Evolutionary conservation across 2,113 vertebrate genomes (phyloP).

Genomic region (Leuciscus idus): DNA sequence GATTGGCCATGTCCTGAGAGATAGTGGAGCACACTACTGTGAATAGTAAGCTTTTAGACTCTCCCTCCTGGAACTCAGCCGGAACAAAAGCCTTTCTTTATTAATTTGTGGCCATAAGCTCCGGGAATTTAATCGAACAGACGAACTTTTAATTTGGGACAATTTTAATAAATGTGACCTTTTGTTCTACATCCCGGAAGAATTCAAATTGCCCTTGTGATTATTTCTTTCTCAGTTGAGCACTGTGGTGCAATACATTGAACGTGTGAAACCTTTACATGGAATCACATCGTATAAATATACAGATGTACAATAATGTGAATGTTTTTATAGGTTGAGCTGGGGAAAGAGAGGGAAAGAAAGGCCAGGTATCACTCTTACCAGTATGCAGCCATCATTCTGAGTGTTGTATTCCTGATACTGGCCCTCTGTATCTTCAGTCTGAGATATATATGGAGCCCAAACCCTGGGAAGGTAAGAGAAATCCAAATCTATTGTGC

Average conservation of each 20-base stretch:
- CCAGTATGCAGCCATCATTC: constrained; percentile 69
- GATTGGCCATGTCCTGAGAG: constrained; percentile 65
- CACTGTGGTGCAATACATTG: constrained; percentile 13
- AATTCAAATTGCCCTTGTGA: constrained; percentile 52
- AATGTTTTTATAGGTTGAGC: constrained; percentile 67
- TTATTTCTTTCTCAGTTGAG: constrained; percentile 45
- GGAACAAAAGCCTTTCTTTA: constrained; percentile 76
- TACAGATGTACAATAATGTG: background rate
- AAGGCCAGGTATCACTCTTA: constrained; percentile 62
- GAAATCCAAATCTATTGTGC: background rate
- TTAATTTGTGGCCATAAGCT: constrained; percentile 76
- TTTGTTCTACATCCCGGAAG: constrained; percentile 58
- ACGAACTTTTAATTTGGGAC: constrained; percentile 71
- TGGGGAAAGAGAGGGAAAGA: constrained; percentile 72
- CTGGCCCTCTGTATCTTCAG: constrained; percentile 72
- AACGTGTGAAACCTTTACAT: background rate
- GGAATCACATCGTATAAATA: constrained; percentile 9
- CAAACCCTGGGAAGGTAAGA: constrained; percentile 74
- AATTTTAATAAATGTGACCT: constrained; percentile 75
- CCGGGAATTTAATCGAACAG: constrained; percentile 70
- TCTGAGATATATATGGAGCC: constrained; percentile 73
- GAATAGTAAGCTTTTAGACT: constrained; percentile 71
- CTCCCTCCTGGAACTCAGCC: constrained; percentile 61
- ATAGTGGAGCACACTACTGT: constrained; percentile 65
- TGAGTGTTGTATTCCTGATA: constrained; percentile 70